Percentiles rank a stretch among this genome's conserved stretches.
Evolutionary conservation across 1,140 invertebrate species (phyloP).

Genomic region (Listronotus oregonensis): DNA sequence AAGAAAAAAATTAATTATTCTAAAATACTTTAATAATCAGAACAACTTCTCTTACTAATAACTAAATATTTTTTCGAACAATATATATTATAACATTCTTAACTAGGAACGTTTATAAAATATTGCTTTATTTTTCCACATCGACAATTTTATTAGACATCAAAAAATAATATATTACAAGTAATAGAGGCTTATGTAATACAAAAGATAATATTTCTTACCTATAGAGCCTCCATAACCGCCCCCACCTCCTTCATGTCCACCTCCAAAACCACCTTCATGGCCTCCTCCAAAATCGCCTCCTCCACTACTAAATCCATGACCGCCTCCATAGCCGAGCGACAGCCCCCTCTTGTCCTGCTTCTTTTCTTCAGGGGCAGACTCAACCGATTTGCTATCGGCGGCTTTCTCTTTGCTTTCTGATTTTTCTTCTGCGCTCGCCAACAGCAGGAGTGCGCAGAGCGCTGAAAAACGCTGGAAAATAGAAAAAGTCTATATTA

Average conservation of each 20-base stretch:
- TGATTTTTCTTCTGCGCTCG: slow-evolving; percentile 55
- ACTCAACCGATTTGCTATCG: slow-evolving; percentile 49
- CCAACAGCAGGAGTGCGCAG: slow-evolving; percentile 59
- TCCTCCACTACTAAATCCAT: slow-evolving; percentile 61
- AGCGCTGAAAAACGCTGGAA: slow-evolving; percentile 56
- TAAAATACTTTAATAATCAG: too few relatives aligned
- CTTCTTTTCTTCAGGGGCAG: slow-evolving; percentile 60
- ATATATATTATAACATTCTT: too few relatives aligned
- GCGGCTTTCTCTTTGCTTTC: slow-evolving; percentile 55
- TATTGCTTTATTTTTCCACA: too few relatives aligned
- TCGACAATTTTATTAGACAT: too few relatives aligned
- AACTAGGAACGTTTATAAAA: too few relatives aligned
- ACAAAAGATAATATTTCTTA: not conserved
- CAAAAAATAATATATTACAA: too few relatives aligned
- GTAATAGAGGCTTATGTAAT: too few relatives aligned
- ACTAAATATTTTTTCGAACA: too few relatives aligned
- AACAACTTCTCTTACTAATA: too few relatives aligned
- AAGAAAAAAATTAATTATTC: too few relatives aligned
- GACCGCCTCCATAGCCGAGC: slow-evolving; percentile 64
- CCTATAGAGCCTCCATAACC: slow-evolving; percentile 8
- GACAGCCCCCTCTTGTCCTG: slow-evolving; percentile 66
- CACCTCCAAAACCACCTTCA: slow-evolving; percentile 39
- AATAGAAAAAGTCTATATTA: too few relatives aligned
- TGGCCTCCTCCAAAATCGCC: slow-evolving; percentile 49
- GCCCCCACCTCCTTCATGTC: slow-evolving; percentile 39